Evolutionary conservation across 2,113 vertebrate genomes (phyloP), one percentile per base, ranked within the genome.

Genomic region (Chaetodon auriga): DNA sequence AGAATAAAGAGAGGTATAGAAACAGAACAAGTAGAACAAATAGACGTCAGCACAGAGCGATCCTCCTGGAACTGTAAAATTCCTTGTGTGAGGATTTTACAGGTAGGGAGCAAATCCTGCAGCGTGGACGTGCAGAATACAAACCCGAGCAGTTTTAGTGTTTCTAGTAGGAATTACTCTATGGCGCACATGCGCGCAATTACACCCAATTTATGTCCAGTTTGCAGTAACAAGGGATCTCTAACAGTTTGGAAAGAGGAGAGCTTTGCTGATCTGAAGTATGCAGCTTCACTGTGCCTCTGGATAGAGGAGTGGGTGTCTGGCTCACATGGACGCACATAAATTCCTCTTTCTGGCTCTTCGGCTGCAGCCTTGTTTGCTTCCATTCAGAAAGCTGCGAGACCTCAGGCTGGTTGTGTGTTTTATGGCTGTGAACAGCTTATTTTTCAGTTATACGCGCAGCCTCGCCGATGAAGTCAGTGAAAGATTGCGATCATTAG

Each of bases 391-490:
- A 83, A 45, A 41, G 21, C 7, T 65, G 54, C 8, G 53, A 45
- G 19, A 14, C 54, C 41, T 36, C n/a, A 48, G 51, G 51, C n/a
- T 16, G 9, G 8, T 15, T 19, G 18, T 48, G 10, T 48, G 10
- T 43, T 80, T 66, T 14, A 63, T 9, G 12, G 18, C 21, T 71
- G 54, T 70, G 6, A 78, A 51, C 19, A 58, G 57, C 35, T 38
- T 71, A 23, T 45, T 61, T 78, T 46, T 68, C 25, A 41, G 4
- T 11, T 77, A 6, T 57, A 35, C 10, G n/a, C 61, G 23, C 35
- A 61, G 43, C 62, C 66, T 61, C n/a, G 0, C 72, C 58, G 70
- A 85, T 75, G 77, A 75, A 78, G 57, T 51, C 53, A 18, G 30
- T 51, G n/a, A 35, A 75, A 65, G 53, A 41, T 65, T 45, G 58